Evolutionary conservation across 1,140 invertebrate species (phyloP), one percentile per base, ranked within the genome.

Genomic region (Habropoda laboriosa): DNA sequence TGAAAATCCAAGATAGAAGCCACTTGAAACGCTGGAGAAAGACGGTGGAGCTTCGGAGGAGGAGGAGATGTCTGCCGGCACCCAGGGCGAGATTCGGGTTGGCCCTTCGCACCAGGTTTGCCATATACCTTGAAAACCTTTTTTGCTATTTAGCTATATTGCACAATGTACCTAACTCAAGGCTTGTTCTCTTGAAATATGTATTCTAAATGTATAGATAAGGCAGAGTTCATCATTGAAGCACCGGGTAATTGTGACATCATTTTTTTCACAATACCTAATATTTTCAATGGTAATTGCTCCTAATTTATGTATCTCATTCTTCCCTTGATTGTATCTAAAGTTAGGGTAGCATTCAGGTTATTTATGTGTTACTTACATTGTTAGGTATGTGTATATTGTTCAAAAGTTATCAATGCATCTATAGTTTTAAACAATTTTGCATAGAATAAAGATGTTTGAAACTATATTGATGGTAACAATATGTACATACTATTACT

Each of bases 81-180:
- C 97, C 92, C 97, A 98, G 94, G 97, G 97, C 92, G 97, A 98
- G 94, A 99, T 99, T 93, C 95, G 98, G 94, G 97, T 98, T 93
- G 98, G 98, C 94, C 96, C 97, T 92, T 97, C 96, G 92, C 97
- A 98, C 95, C 98, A 98, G 96, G 97, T 97, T 92, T 92, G 91
- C 86, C 87, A 87, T 87, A 92, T 87, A 90, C 89, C 86, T 90
- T 88, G 86, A 86, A 87, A 89, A 89, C 83, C 45, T 80, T 57
- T 72, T 86, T 88, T 89, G 90, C 90, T 87, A 90, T 82, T 87
- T 90, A 91, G 89, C 85, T 91, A 86, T 89, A 90, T 88, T 88
- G 88, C 89, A 91, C 86, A 89, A 79, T 86, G 87, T 89, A 89
- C 89, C 89, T 90, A 88, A 90, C 89, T 91, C 88, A 81, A 88